Percentiles rank a stretch among this genome's conserved stretches.
These are phyloP conservation scores for Gastrophryne carolinensis DNA, from an alignment of 2,797 vertebrate genomes.

Conservation along the genomic window DNA sequence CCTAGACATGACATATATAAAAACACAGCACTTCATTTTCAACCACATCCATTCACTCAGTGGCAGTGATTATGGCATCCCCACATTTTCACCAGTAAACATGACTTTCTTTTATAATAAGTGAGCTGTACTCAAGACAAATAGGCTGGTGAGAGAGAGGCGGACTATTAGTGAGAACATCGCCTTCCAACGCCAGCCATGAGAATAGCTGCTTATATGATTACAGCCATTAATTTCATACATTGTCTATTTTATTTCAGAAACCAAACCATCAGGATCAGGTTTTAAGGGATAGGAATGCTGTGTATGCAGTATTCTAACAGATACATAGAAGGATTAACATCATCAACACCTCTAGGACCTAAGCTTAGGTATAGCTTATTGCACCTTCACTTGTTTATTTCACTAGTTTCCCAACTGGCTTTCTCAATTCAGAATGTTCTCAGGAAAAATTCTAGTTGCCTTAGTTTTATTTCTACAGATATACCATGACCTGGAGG, in stretches of 20 bases:
- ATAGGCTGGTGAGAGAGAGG: not conserved
- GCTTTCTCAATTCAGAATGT: no score
- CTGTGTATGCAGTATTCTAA: not conserved
- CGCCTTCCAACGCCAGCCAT: not conserved
- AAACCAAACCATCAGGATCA: not conserved
- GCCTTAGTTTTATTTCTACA: no score
- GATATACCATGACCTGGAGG: no score
- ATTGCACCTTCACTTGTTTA: no score
- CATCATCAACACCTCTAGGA: no score
- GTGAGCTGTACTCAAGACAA: not conserved
- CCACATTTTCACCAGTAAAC: constrained; percentile 30
- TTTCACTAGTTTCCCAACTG: no score
- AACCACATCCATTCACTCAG: constrained; percentile 5
- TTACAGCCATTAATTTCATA: not conserved
- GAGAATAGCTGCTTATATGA: not conserved
- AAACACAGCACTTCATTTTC: constrained; percentile 41
- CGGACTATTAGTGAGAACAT: not conserved
- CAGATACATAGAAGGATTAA: no score
- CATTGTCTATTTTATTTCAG: not conserved
- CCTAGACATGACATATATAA: constrained; percentile 24
- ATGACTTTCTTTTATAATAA: constrained; percentile 27
- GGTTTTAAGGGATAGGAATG: not conserved
- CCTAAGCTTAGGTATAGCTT: no score
- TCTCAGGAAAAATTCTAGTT: no score
- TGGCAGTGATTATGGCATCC: constrained; percentile 24